A percentile compares a stretch with the other conserved stretches of the same genome.
phyloP scores from a whole-genome alignment of 1,140 invertebrate genomes.

The Drosophila hydei region DNA sequence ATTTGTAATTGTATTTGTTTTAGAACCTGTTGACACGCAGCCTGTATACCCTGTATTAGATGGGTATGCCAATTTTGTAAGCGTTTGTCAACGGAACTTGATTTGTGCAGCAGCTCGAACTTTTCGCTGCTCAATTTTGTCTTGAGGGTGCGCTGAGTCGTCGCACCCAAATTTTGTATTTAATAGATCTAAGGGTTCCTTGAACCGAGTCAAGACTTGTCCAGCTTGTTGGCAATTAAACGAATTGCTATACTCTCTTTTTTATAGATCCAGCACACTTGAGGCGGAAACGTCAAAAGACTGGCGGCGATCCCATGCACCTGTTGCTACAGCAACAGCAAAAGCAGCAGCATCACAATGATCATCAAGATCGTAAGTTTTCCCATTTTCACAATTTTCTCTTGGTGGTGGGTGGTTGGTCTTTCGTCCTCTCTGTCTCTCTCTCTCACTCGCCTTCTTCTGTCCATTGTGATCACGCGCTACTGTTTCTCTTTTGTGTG shows the following conservation, averaged over 20 bases:
- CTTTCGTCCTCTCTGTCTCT: conserved; percentile 2
- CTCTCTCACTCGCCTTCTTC: not conserved
- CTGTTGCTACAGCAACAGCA: conserved; percentile 85
- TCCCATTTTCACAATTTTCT: conserved; percentile 1
- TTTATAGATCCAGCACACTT: conserved; percentile 85
- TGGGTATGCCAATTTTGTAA: conserved; percentile 51
- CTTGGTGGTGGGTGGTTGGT: not conserved
- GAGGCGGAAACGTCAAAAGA: conserved; percentile 87
- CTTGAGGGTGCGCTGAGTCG: not conserved
- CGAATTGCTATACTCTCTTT: conserved; percentile 59
- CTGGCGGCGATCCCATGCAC: conserved; percentile 85
- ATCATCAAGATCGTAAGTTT: conserved; percentile 86
- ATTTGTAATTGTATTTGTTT: conserved; percentile 71
- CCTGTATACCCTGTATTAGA: conserved; percentile 6
- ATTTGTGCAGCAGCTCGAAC: conserved; percentile 17
- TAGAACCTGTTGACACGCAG: conserved; percentile 52
- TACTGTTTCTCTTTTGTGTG: not conserved
- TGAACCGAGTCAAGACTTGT: conserved; percentile 41
- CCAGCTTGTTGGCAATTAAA: conserved; percentile 70
- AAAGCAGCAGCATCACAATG: conserved; percentile 77
- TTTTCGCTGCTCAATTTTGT: conserved; percentile 6
- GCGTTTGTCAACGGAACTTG: conserved; percentile 36
- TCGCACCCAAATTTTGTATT: conserved; percentile 35
- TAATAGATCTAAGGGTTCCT: conserved; percentile 44
- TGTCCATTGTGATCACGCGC: not conserved